Conservation (phyloP, 2,797 vertebrate genomes). For the Microctenopoma lineatum region DNA sequence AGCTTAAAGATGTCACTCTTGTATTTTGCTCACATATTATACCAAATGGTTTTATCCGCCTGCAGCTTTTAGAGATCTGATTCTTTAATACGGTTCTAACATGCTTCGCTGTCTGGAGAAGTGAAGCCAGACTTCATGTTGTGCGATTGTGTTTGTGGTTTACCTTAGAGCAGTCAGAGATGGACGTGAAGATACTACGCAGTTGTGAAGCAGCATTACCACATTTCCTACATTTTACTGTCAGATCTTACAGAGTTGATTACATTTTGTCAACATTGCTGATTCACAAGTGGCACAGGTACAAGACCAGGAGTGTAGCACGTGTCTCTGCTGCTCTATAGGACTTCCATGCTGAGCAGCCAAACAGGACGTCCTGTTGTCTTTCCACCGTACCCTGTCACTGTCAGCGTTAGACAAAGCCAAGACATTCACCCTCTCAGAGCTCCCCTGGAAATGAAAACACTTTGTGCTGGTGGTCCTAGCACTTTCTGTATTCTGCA, state of each 20-base stretch:
- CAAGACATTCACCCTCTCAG: constrained; percentile 37
- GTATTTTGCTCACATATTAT: background rate
- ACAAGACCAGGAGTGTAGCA: background rate
- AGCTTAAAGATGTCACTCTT: background rate
- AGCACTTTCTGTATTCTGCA: constrained; percentile 35
- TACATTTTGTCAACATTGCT: constrained; percentile 8
- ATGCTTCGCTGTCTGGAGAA: background rate
- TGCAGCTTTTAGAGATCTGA: constrained; percentile 32
- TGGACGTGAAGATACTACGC: background rate
- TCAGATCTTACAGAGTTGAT: too few species aligned
- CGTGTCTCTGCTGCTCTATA: constrained; percentile 31
- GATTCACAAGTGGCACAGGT: constrained; percentile 25
- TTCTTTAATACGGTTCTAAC: constrained; percentile 36
- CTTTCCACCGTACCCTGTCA: constrained; percentile 60
- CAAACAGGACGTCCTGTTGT: constrained; percentile 86
- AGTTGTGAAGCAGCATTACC: constrained; percentile 9
- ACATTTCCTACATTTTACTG: constrained; percentile 5
- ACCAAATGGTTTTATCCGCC: background rate
- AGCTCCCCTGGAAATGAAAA: constrained; percentile 20
- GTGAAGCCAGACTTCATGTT: constrained; percentile 14
- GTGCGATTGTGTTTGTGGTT: constrained; percentile 25
- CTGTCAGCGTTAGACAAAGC: constrained; percentile 74
- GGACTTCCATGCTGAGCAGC: constrained; percentile 78
- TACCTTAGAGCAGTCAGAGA: background rate
- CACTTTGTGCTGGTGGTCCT: constrained; percentile 24